Conservation (phyloP, 2,797 vertebrate species). For the Muscicapa striata region DNA sequence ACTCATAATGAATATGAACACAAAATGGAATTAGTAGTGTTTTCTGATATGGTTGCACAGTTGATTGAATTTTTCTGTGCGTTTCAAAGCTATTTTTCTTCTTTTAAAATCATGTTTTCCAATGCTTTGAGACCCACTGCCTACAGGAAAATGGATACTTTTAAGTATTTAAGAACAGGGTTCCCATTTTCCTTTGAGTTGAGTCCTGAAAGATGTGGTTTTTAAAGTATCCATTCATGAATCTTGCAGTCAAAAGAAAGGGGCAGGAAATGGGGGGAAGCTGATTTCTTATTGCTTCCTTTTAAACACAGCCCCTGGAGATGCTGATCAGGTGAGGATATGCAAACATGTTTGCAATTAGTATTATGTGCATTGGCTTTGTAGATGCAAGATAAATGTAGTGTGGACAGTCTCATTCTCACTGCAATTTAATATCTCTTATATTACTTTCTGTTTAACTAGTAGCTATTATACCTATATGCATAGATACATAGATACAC, state of each 20-base stretch:
- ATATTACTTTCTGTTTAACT: background rate
- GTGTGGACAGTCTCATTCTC: background rate
- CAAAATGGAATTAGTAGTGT: background rate
- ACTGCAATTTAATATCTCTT: background rate
- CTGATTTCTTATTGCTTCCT: background rate
- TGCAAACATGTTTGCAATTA: background rate
- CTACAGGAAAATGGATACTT: background rate
- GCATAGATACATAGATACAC: accelerated
- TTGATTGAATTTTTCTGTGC: background rate
- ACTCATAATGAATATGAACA: background rate
- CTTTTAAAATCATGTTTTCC: background rate
- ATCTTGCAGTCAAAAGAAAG: background rate
- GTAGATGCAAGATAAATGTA: background rate
- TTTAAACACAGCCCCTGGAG: background rate
- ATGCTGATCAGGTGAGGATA: background rate
- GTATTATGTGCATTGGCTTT: background rate
- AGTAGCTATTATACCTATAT: background rate
- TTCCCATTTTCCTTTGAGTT: background rate
- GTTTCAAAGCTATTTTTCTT: background rate
- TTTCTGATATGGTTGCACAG: background rate
- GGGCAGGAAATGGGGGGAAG: accelerated
- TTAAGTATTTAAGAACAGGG: background rate
- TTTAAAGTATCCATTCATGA: background rate
- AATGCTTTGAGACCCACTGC: background rate
- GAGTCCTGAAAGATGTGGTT: background rate